These are phyloP conservation scores for Hyperopisus bebe DNA, from an alignment of 2,113 vertebrate genomes.

Conservation along the genomic window DNA sequence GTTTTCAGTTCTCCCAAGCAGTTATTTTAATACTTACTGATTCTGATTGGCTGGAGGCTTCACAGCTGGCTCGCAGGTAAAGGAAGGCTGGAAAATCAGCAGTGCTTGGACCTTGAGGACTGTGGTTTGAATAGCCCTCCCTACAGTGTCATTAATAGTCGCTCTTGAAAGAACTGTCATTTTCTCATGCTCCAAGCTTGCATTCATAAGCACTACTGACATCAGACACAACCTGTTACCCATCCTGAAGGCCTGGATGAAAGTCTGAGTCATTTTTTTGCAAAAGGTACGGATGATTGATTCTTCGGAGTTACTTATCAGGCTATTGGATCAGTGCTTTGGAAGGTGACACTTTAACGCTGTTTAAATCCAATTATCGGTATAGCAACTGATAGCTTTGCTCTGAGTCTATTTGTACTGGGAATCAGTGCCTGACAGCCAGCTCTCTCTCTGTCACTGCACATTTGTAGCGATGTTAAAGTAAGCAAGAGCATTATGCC, in stretches of 20 bases:
- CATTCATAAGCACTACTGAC: not conserved
- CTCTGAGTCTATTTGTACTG: not conserved
- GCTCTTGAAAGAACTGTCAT: not conserved
- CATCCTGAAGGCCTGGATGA: not conserved
- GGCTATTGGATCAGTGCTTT: not conserved
- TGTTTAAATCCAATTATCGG: not conserved
- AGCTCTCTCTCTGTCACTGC: not conserved
- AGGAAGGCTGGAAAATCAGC: not conserved
- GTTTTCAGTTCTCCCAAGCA: not conserved
- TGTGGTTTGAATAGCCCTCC: not conserved
- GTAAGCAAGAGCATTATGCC: not conserved
- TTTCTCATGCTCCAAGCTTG: not conserved
- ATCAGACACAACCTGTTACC: not conserved
- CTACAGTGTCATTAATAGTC: not conserved
- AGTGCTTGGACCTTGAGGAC: not conserved
- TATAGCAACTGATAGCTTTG: not conserved
- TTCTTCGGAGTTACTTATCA: not conserved
- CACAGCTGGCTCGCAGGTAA: not conserved
- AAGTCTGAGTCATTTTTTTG: not conserved
- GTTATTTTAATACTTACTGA: not conserved
- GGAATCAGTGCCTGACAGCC: not conserved
- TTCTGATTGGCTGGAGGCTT: not conserved
- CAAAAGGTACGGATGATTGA: not conserved
- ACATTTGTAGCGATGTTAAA: not conserved
- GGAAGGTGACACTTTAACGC: not conserved